phyloP scores from a whole-genome alignment of 1,140 invertebrate species.

The Drosophila pachea region DNA sequence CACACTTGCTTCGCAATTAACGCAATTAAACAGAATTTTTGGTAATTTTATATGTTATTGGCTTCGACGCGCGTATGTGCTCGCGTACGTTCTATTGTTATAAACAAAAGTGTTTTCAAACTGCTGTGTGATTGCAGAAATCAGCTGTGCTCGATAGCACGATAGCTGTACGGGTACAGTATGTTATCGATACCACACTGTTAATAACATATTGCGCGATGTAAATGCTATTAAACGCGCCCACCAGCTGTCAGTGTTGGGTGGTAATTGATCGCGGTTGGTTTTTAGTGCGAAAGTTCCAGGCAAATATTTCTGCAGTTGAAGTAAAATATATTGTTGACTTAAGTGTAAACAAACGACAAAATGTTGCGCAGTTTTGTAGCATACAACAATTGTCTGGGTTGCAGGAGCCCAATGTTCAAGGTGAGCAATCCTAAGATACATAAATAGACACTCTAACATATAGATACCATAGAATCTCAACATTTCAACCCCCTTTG shows the following conservation, averaged over 20 bases:
- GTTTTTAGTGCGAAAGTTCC: neutral
- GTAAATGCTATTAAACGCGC: neutral
- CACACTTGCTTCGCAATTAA: slow-evolving; percentile 18
- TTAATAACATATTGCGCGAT: slow-evolving; percentile 1
- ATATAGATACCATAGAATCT: neutral
- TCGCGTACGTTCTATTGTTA: slow-evolving; percentile 34
- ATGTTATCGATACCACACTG: neutral
- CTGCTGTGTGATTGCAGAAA: slow-evolving; percentile 48
- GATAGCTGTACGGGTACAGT: slow-evolving; percentile 8
- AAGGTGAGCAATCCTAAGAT: slow-evolving; percentile 36
- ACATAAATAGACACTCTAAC: neutral
- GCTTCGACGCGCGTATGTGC: slow-evolving; percentile 5
- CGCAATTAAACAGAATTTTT: slow-evolving; percentile 15
- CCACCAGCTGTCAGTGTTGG: slow-evolving; percentile 7
- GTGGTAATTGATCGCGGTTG: slow-evolving; percentile 14
- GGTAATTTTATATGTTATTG: neutral
- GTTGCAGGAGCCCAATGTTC: slow-evolving; percentile 20
- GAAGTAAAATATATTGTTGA: neutral
- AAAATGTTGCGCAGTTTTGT: slow-evolving; percentile 43
- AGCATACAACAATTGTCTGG: slow-evolving; percentile 1
- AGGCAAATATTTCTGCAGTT: neutral
- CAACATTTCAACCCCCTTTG: neutral
- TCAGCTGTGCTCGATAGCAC: slow-evolving; percentile 27
- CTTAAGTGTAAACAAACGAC: slow-evolving; percentile 7
- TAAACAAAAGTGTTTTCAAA: slow-evolving; percentile 46